Evolutionary conservation across 2,888 invertebrate genomes (phyloP).

Genomic region (Rhagophthalmus giganteus): DNA sequence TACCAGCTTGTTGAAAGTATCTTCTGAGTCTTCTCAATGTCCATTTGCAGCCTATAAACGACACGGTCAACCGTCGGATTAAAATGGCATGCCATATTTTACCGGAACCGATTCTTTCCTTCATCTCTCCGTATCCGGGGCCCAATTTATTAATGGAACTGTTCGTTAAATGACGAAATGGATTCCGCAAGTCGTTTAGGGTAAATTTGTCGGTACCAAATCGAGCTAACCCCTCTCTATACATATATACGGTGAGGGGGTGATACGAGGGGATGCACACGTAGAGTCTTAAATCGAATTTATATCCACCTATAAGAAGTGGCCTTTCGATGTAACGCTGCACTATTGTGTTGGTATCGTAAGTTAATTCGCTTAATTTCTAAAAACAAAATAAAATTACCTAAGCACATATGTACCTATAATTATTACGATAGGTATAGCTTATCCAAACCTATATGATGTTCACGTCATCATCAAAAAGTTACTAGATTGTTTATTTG

Average conservation of each 20-base stretch:
- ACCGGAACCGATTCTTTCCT: constrained; percentile 82
- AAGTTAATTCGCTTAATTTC: constrained; percentile 76
- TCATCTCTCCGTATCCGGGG: constrained; percentile 79
- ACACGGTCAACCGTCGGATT: too few relatives aligned
- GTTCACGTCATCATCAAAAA: too few relatives aligned
- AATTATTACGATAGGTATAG: too few relatives aligned
- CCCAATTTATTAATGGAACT: constrained; percentile 89
- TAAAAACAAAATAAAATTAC: too few relatives aligned
- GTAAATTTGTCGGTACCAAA: constrained; percentile 85
- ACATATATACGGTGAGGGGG: constrained; percentile 85
- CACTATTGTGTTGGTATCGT: constrained; percentile 78
- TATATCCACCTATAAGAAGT: constrained; percentile 81
- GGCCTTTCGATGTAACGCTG: constrained; percentile 80
- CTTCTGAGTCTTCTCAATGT: constrained; percentile 76
- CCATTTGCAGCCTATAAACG: constrained; percentile 83
- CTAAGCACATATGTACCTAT: too few relatives aligned
- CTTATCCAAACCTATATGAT: too few relatives aligned
- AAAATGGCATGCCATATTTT: too few relatives aligned
- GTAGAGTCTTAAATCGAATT: constrained; percentile 89
- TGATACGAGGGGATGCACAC: constrained; percentile 86
- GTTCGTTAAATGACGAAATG: constrained; percentile 87
- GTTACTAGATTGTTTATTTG: too few relatives aligned
- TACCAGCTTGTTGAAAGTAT: constrained; percentile 71
- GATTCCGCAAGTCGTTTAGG: constrained; percentile 79
- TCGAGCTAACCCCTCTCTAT: constrained; percentile 81